Base-by-base conservation (phyloP, 2,888 invertebrate species). In the Ferdinandea cuprea region DNA sequence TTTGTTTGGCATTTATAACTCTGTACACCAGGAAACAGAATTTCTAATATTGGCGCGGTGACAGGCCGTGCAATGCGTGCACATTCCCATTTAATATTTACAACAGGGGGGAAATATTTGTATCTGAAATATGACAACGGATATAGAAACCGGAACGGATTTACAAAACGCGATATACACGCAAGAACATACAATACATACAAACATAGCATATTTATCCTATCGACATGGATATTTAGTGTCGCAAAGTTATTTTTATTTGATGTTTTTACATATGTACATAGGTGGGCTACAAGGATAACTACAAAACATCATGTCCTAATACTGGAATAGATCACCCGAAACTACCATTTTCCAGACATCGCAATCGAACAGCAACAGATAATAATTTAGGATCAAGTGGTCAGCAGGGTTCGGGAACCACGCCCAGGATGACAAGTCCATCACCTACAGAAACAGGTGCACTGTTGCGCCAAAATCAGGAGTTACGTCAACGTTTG, bases 401-500 rank as follows among this genome's bases (percentile, higher is more conserved):
- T 44, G 76, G 86, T 17, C 71, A 81, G 50, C 44, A 72, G 46
- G 72, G 54, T 11, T 25, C 80, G 13, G 79, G 83, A 35, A 68
- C 87, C 17, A 89, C 90, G 37, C 89, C 90, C 25, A 90, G 90
- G 88, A 91, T 91, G 91, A 86, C 89, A 80, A 90, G 90, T 76
- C 90, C 91, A 4, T 86, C 89, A 1, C 88, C 89, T 7, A 48
- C 77, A 8, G 86, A 86, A 61, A 92, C 91, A 85, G 93, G 91
- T 90, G 92, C 91, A 69, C 90, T 96, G 86, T 91, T 94, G 61
- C 92, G 95, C 85, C 95, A 95, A 89, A 96, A 96, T 89, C 94
- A 94, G 85, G 96, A 96, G 88, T 91, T 96, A 65, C 93, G 95
- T 48, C 95, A 95, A 85, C 94, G 96, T 50, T 92, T 97, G 80